A percentile compares a stretch with the other conserved stretches of the same genome.
These are phyloP conservation scores for Grapholita molesta DNA, from an alignment of 1,140 invertebrate species.

Conservation along the genomic window DNA sequence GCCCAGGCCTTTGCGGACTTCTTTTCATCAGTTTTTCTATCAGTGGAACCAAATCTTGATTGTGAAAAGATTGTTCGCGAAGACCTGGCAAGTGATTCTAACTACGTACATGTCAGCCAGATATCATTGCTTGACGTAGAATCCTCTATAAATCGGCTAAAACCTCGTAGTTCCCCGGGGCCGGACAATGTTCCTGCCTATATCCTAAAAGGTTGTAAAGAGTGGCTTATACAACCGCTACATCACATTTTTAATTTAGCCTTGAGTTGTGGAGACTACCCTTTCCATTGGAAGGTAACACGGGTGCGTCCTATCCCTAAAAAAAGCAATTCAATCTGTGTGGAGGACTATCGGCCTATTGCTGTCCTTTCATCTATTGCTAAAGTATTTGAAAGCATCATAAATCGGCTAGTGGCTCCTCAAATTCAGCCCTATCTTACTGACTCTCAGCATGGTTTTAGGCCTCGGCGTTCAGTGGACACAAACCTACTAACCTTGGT, in stretches of 20 bases:
- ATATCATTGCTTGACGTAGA: neutral
- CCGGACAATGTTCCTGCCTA: conserved; percentile 3
- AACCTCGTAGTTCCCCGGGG: neutral
- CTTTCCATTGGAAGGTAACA: neutral
- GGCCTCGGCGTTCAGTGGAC: no score
- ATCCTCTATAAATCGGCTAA: neutral
- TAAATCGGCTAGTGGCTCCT: no score
- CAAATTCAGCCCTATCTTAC: no score
- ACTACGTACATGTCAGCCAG: neutral
- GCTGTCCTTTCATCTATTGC: no score
- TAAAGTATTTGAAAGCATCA: no score
- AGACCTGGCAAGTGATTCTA: neutral
- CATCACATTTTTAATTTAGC: conserved; percentile 3
- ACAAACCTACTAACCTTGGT: no score
- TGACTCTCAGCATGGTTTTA: no score
- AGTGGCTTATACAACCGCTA: neutral
- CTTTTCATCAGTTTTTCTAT: conserved; percentile 1
- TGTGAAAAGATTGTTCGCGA: neutral
- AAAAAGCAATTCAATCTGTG: no score
- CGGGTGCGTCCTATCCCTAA: conserved; percentile 15
- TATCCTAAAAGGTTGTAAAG: neutral
- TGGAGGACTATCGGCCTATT: no score
- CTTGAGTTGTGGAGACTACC: neutral
- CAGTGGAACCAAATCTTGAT: neutral
- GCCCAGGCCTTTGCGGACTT: neutral